Evolutionary conservation across 2,888 invertebrate species (phyloP).

Genomic region (Zelleria hepariella): DNA sequence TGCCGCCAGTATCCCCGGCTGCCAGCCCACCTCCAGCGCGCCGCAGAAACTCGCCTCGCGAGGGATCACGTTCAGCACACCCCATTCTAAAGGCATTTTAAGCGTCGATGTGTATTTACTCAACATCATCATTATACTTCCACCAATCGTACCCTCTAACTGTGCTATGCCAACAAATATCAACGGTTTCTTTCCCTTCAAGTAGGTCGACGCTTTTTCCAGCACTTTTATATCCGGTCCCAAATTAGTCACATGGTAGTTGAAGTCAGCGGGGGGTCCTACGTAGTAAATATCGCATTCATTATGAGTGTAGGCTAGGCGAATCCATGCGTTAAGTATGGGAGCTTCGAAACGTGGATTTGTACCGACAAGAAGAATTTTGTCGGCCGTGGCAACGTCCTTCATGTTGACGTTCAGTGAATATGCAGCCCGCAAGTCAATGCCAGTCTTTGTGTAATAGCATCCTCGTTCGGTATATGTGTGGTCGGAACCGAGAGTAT

Average conservation of each 20-base stretch:
- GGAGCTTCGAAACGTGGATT: constrained; percentile 99
- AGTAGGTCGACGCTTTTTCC: constrained; percentile 19
- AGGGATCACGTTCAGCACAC: constrained; percentile 90
- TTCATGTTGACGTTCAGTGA: constrained; percentile 76
- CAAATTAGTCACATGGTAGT: constrained; percentile 73
- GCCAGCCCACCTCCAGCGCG: constrained; percentile 95
- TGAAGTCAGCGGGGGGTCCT: constrained; percentile 91
- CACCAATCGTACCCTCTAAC: constrained; percentile 23
- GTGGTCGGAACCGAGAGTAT: constrained; percentile 45
- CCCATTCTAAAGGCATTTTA: constrained; percentile 24
- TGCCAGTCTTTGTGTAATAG: constrained; percentile 23
- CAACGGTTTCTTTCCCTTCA: constrained; percentile 38
- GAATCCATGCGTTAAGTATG: constrained; percentile 91
- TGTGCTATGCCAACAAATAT: constrained; percentile 50
- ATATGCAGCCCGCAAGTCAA: constrained; percentile 50
- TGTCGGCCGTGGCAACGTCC: constrained; percentile 81
- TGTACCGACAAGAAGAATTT: constrained; percentile 92
- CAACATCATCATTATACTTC: constrained; percentile 29
- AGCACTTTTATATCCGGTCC: constrained; percentile 27
- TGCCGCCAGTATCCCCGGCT: constrained; percentile 76
- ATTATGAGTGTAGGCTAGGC: constrained; percentile 92
- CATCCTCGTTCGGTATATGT: constrained; percentile 43
- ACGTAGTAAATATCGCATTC: constrained; percentile 89
- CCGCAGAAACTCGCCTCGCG: constrained; percentile 93
- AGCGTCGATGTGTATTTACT: constrained; percentile 18